Base-by-base conservation (phyloP, 2,797 vertebrate species). In the Lutjanus campechanus region DNA sequence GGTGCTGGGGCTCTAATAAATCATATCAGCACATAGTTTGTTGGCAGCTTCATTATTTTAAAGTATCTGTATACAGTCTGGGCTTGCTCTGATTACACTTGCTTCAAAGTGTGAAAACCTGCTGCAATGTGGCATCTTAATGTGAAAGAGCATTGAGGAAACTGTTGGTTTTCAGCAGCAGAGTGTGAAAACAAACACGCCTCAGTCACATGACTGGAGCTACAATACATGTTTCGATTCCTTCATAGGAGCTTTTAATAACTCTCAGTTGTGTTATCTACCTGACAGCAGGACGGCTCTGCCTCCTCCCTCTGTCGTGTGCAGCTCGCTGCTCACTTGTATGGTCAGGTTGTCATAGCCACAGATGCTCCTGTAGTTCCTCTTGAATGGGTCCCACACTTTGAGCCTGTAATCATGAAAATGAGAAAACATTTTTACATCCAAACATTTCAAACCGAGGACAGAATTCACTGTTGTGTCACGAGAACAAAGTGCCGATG, bases 381-480 rank as follows among this genome's bases (percentile, higher is more conserved):
- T 86, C 50, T 75, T 92, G 83, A 91, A 91, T 8, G 85, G 90
- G 74, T 95, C 91, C 93, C 93, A 95, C 11, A 94, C 85, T 70
- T 93, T 94, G 69, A 92, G 77, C 53, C 94, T 95, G 62, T 9
- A 29, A 65, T 73, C 56, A 53, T 8, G 10, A 13, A 40, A 44
- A 58, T 11, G 20, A 22, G 22, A 20, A 53, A 29, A 11, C 29
- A 53, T 49, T 19, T 60, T 29, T 8, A 50, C 59, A 63, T 43
- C n/a, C n/a, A 41, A 20, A 74, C 44, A 67, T 29, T n/a, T 47
- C 29, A 51, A 73, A n/a, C 15, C 12, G 1, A 22, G 4, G 12
- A 46, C 3, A 56, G 16, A 46, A 68, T 36, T 41, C 50, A 54
- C 19, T 25, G 11, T 17, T 43, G n/a, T 46, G 20, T 46, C 16